Base-by-base conservation (phyloP, 2,888 invertebrate species). In the Alentia gelatinosa region DNA sequence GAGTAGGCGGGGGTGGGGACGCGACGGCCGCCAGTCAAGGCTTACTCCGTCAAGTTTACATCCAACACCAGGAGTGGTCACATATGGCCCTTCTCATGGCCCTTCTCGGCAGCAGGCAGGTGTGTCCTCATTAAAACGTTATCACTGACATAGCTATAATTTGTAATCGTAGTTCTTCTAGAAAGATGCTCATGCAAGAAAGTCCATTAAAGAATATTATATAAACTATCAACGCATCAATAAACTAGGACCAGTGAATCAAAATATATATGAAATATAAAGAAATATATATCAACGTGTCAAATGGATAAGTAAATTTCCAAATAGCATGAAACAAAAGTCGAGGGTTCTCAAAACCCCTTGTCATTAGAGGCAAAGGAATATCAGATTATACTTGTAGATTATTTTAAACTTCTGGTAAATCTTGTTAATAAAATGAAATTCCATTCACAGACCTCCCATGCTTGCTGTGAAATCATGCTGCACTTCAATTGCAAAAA, bases 21-120 rank as follows among this genome's bases (percentile, higher is more conserved):
- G 63, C 15, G 26, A 12, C 12, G 63, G 5, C 63, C 63, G 63
- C n/a, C n/a, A n/a, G n/a, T n/a, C n/a, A n/a, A n/a, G n/a, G 63
- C 15, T 23, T 39, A 15, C 79, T 37, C 37, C 79, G 15, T 5
- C 37, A 0, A 12, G 79, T 79, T 5, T 39, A 37, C 37, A 35
- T 39, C 19, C 79, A 79, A n/a, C 7, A 86, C 50, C 42, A 30
- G 50, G 86, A 86, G n/a, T 86, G 86, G 86, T 26, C 50, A 12
- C 30, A 86, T 19, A 47, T 30, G 15, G 86, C 86, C 47, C 86
- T 86, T 33, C 42, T 86, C 1, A 9, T 47, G 47, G 86, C 50
- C 26, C 86, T 86, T 4, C 15, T 47, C 33, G 86, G 86, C 30
- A 86, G 86, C 30, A 42, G 26, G 30, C 30, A 86, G 42, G 86